Evolutionary conservation across 2,797 vertebrate genomes (phyloP), one percentile per base, ranked within the genome.

Genomic region (Darevskia mixta): DNA sequence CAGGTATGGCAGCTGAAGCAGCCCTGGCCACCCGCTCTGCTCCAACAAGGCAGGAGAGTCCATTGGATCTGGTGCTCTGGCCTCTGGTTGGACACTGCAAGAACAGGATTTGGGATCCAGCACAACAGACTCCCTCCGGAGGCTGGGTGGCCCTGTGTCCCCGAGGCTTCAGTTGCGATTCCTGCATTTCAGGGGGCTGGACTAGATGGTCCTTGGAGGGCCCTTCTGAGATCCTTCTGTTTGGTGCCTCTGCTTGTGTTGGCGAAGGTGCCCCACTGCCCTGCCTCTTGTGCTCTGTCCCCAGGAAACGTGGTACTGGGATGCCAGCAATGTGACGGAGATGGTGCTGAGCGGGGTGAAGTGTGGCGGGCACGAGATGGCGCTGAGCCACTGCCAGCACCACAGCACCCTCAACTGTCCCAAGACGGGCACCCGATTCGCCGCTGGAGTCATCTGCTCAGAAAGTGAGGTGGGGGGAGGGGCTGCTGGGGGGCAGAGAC

Each of bases 291-390:
- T 23, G 10, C 49, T 2, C 49, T 64, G 4, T 81, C 78, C 64
- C 88, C 87, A 97, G 99, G 99, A 99, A 97, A 99, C 99, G 0
- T 99, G 99, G 99, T 99, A 99, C 96, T 99, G 99, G 99, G 98
- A 99, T 0, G 97, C 98, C 90, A 98, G 98, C 90, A 99, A 99
- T 0, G 96, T 98, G 90, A 99, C 98, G 0, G 98, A 99, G 88
- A 98, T 99, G 98, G 97, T 98, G 82, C 94, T 98, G 97, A 99
- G 99, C 0, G 99, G 99, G 0, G 98, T 99, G 86, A 99, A 96
- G 92, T 99, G 99, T n/a, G 94, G 94, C 0, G 99, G 99, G 10
- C 97, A 88, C 0, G 99, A 99, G 96, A 97, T 99, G 97, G 95
- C 98, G 29, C 96, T 99, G 91, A 97, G 95, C 93, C 98, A 98